phyloP scores from a whole-genome alignment of 2,888 invertebrate genomes.

The Halictus ligatus region DNA sequence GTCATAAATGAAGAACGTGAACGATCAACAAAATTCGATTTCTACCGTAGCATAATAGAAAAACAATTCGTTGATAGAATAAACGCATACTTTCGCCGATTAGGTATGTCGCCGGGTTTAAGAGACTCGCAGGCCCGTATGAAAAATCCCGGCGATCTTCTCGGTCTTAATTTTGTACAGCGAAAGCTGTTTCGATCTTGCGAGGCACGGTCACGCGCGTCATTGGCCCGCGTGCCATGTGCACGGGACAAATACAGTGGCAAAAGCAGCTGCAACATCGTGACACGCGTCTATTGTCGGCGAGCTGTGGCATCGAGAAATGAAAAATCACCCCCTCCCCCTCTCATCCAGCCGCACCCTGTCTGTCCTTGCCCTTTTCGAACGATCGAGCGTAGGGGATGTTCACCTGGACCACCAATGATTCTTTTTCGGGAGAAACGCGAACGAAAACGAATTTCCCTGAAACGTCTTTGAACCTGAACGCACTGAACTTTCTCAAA shows the following conservation, averaged over 20 bases:
- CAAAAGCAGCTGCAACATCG: conserved; percentile 81
- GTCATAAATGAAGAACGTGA: too few relatives aligned
- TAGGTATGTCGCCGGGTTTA: not conserved
- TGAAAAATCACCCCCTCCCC: conserved; percentile 80
- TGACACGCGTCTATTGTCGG: conserved; percentile 84
- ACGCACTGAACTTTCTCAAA: not conserved
- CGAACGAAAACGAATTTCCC: conserved; percentile 19
- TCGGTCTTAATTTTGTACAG: conserved; percentile 25
- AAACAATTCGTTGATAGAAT: too few relatives aligned
- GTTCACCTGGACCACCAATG: conserved; percentile 80
- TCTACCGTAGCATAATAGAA: too few relatives aligned
- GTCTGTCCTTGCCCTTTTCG: conserved; percentile 24
- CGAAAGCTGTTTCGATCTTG: conserved; percentile 70
- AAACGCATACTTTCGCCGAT: not conserved
- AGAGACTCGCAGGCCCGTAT: conserved; percentile 23
- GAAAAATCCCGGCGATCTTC: conserved; percentile 27
- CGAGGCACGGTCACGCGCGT: conserved; percentile 63
- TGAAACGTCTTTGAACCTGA: not conserved
- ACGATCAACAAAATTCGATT: too few relatives aligned
- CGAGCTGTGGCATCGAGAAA: conserved; percentile 82
- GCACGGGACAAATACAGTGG: conserved; percentile 81
- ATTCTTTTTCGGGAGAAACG: conserved; percentile 39
- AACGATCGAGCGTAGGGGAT: conserved; percentile 60
- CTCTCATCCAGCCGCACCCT: conserved; percentile 14
- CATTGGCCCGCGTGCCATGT: conserved; percentile 76